Evolutionary conservation across 2,888 invertebrate species (phyloP).

Genomic region (Pyrochroa serraticornis): DNA sequence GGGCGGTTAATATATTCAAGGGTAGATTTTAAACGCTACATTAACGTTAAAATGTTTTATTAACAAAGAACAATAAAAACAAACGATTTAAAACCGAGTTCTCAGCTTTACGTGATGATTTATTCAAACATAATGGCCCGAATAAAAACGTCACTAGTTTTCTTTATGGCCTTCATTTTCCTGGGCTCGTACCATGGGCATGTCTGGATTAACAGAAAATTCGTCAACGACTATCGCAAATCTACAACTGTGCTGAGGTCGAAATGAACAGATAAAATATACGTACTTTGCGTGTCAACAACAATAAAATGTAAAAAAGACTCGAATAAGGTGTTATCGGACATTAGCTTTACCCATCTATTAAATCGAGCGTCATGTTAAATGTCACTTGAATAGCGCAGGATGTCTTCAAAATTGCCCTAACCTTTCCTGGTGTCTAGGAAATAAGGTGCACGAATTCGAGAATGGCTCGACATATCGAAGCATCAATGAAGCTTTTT

Average conservation of each 20-base stretch:
- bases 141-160: slow-evolving; percentile 25
- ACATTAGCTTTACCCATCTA: slow-evolving; percentile 27
- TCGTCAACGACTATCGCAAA: slow-evolving; percentile 6
- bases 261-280: slow-evolving; percentile 1
- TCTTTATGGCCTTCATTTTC: slow-evolving; percentile 21
- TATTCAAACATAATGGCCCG: slow-evolving; percentile 25
- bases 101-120: slow-evolving; percentile 28
- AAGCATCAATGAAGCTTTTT: slow-evolving; percentile 2
- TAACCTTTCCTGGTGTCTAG: slow-evolving; percentile 5
- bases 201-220: slow-evolving; percentile 2
- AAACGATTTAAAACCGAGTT: slow-evolving; percentile 26
- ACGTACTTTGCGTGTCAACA: slow-evolving; percentile 9
- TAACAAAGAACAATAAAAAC: slow-evolving; percentile 30
- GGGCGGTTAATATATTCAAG: slow-evolving; percentile 31
- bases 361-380: slow-evolving; percentile 27
- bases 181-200: neutral
- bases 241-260: neutral
- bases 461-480: slow-evolving; percentile 5
- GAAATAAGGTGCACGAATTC: slow-evolving; percentile 6
- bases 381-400: slow-evolving; percentile 27
- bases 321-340: slow-evolving; percentile 26
- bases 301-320: slow-evolving; percentile 8
- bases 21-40: slow-evolving; percentile 27
- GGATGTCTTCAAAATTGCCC: slow-evolving; percentile 3
- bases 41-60: slow-evolving; percentile 31